These are phyloP conservation scores for Coranthus polyacanthus DNA, from an alignment of 2,797 vertebrate species.

Conservation along the genomic window DNA sequence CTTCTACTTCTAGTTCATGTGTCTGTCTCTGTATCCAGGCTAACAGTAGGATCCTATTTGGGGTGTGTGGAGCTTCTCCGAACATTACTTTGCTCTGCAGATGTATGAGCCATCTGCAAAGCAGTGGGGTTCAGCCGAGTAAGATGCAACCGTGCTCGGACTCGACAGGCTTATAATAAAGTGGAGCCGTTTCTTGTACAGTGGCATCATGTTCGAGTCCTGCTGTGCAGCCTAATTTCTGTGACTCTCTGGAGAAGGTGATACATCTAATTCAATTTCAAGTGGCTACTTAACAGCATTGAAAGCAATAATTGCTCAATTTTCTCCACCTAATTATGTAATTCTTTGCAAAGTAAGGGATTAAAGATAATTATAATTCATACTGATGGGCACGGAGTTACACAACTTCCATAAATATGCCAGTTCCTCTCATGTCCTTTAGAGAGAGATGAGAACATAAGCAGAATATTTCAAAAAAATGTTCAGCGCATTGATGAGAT, in stretches of 20 bases:
- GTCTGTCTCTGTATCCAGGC: constrained; percentile 32
- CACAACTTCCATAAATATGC: background rate
- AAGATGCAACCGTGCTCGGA: constrained; percentile 39
- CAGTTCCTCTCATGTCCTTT: background rate
- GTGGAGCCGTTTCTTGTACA: background rate
- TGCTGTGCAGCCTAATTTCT: constrained; percentile 49
- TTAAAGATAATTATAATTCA: constrained; percentile 20
- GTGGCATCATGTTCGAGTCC: constrained; percentile 22
- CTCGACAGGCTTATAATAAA: constrained; percentile 45
- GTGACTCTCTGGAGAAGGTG: constrained; percentile 29
- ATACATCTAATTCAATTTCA: constrained; percentile 44
- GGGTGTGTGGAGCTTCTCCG: constrained; percentile 20
- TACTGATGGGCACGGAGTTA: background rate
- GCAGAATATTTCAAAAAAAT: background rate
- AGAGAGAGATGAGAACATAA: background rate
- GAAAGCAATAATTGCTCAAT: constrained; percentile 38
- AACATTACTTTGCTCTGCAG: constrained; percentile 32
- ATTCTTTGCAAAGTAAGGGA: constrained; percentile 16
- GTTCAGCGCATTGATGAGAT: constrained; percentile 6
- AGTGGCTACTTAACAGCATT: constrained; percentile 32
- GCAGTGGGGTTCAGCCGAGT: constrained; percentile 34
- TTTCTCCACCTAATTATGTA: constrained; percentile 30
- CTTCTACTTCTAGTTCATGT: too few species aligned
- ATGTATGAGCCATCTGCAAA: constrained; percentile 44
- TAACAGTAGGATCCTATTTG: constrained; percentile 31